Conservation (phyloP, 2,888 invertebrate species). For the Brassicogethes aeneus region DNA sequence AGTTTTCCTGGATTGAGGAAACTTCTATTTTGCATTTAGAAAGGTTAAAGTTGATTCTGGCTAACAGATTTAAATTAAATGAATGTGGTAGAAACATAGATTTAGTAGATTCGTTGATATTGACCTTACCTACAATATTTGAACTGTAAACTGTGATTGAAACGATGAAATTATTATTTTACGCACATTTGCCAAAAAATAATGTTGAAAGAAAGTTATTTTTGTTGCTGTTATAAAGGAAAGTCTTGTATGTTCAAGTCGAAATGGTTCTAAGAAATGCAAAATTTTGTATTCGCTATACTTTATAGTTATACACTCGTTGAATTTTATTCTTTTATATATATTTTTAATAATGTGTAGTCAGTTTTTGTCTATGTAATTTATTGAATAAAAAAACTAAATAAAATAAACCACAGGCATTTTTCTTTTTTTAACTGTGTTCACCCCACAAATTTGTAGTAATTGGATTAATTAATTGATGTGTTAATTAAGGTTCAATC, state of each 20-base stretch:
- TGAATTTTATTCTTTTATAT: not conserved
- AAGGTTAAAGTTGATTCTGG: no score
- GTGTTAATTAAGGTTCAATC: no score
- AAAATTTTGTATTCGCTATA: not conserved
- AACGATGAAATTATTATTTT: not conserved
- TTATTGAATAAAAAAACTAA: not conserved
- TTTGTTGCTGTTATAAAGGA: not conserved
- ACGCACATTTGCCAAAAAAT: not conserved
- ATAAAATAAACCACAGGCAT: no score
- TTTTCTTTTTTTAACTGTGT: no score
- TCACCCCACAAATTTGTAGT: no score
- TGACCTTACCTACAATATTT: not conserved
- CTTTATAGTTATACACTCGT: not conserved
- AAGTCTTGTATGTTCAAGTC: not conserved
- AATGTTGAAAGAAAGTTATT: no score
- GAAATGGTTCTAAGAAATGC: not conserved
- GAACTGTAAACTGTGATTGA: not conserved
- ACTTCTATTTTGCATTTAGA: no score
- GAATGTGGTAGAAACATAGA: no score
- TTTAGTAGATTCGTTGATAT: no score
- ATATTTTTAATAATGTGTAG: not conserved
- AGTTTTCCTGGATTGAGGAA: no score
- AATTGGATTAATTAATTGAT: no score
- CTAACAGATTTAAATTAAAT: no score
- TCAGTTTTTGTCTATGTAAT: not conserved